A percentile compares a stretch with the other conserved stretches of the same genome.
These are phyloP conservation scores for Mastomys coucha DNA, from an alignment of 2,113 vertebrate genomes.

Conservation along the genomic window DNA sequence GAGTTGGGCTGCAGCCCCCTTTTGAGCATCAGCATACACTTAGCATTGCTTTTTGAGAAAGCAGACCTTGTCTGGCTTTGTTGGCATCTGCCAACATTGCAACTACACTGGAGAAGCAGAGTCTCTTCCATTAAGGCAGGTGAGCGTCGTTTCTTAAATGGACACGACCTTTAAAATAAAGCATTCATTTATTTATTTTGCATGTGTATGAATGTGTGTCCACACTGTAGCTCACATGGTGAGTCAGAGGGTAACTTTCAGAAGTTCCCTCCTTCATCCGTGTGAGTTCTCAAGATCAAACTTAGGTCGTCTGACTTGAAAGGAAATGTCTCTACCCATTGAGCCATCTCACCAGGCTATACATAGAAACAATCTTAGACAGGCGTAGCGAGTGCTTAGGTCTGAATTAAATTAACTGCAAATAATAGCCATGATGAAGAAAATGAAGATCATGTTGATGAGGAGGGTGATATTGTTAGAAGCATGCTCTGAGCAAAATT, in stretches of 20 bases:
- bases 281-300: not conserved
- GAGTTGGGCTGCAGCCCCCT: not conserved
- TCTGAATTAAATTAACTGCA: not conserved
- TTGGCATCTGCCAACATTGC: not conserved
- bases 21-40: not conserved
- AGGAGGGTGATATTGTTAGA: not conserved
- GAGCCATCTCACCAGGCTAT: not conserved
- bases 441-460: not conserved
- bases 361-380: not conserved
- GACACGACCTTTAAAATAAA: not conserved
- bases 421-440: not conserved
- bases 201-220: not conserved
- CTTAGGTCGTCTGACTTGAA: not conserved
- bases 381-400: not conserved
- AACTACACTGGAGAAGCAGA: not conserved
- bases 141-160: not conserved
- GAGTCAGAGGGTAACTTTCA: not conserved
- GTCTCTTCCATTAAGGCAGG: not conserved
- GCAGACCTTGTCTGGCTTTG: not conserved
- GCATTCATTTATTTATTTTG: not conserved
- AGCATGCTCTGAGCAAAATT: not conserved
- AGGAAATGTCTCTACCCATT: no score
- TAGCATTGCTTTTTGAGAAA: not conserved
- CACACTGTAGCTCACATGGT: not conserved
- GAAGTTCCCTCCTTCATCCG: not conserved